Evolutionary conservation across 1,140 invertebrate genomes (phyloP).

Genomic region (Micrasema minimum): DNA sequence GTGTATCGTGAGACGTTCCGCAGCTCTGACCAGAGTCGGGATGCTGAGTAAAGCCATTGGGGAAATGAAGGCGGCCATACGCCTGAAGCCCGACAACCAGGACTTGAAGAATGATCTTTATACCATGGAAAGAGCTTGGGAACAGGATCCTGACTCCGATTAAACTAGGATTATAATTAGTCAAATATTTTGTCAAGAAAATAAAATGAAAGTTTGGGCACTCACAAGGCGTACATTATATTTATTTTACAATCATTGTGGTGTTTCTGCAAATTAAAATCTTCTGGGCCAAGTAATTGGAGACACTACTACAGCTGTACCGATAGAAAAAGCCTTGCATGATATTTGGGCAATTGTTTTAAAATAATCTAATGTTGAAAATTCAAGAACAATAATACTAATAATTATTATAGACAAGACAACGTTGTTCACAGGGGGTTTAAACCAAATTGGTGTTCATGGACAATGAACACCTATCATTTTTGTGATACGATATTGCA

Average conservation of each 20-base stretch:
- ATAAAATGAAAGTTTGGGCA: background rate
- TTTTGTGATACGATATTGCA: too few species aligned
- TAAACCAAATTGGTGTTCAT: too few species aligned
- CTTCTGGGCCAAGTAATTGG: too few species aligned
- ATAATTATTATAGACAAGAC: too few species aligned
- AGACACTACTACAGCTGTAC: too few species aligned
- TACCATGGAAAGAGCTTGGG: constrained; percentile 66
- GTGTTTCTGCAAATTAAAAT: background rate
- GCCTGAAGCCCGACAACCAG: constrained; percentile 67
- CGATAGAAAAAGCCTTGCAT: too few species aligned
- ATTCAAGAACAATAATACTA: too few species aligned
- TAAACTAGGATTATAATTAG: too few species aligned
- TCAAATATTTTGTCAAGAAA: background rate
- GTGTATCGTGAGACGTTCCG: constrained; percentile 77
- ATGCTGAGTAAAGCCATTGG: constrained; percentile 77
- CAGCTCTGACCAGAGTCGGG: constrained; percentile 77
- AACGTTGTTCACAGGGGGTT: too few species aligned
- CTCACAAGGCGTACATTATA: background rate
- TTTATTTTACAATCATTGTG: background rate
- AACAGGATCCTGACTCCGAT: constrained; percentile 63
- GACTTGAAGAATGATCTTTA: constrained; percentile 63
- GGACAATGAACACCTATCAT: too few species aligned
- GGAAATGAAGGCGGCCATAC: constrained; percentile 79
- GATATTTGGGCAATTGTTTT: too few species aligned
- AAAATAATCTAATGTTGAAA: too few species aligned